Evolutionary conservation across 2,113 vertebrate genomes (phyloP).

Genomic region (Festucalex cinctus): DNA sequence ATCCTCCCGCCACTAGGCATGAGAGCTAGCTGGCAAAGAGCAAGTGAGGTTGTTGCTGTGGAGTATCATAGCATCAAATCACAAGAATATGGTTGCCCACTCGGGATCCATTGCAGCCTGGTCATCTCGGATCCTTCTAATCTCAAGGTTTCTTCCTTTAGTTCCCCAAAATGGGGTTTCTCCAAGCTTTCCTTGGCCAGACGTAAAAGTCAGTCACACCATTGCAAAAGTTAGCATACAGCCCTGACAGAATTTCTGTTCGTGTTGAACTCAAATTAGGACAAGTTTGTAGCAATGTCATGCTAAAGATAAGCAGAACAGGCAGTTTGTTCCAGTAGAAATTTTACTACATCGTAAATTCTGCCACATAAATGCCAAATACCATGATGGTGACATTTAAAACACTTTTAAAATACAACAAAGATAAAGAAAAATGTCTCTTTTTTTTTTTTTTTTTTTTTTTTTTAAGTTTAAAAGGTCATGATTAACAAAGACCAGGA

Average conservation of each 20-base stretch:
- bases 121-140: not conserved
- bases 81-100: not conserved
- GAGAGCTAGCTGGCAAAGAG: too few species aligned
- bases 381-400: conserved; percentile 5
- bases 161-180: too few species aligned
- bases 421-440: too few species aligned
- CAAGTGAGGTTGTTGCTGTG: too few species aligned
- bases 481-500: not conserved
- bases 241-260: not conserved
- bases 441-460: too few species aligned
- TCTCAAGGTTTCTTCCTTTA: too few species aligned
- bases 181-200: too few species aligned
- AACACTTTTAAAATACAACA: not conserved
- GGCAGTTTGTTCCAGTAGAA: not conserved
- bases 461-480: too few species aligned
- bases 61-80: too few species aligned
- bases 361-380: conserved; percentile 11
- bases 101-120: not conserved
- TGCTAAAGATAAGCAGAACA: conserved; percentile 7
- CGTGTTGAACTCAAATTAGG: not conserved
- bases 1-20: too few species aligned
- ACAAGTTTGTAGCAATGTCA: not conserved
- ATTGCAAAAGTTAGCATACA: too few species aligned
- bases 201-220: too few species aligned
- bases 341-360: conserved; percentile 15